Evolutionary conservation across 2,888 invertebrate genomes (phyloP), one percentile per base, ranked within the genome.

Genomic region (Stenurella melanura): DNA sequence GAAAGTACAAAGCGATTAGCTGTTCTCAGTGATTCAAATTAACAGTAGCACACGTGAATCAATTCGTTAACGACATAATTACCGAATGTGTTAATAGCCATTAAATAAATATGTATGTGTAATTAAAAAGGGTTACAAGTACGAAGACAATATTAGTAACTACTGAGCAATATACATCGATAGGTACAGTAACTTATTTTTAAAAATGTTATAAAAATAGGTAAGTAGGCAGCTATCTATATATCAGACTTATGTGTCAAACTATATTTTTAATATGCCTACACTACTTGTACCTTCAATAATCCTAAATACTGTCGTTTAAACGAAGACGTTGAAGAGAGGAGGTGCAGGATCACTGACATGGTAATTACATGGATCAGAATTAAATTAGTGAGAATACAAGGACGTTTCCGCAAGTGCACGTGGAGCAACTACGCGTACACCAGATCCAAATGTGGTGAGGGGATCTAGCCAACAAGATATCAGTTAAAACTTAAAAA

Each of bases 181-280:
- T 34, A 34, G 30, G 30, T 34, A 34, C 30, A 50, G 15, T 50
- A 50, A 50, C n/a, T 50, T 50, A 50, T 50, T 50, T 50, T 50
- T 50, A 50, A 50, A 50, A 50, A 50, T 50, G 50, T 50, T 50
- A 42, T 50, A 50, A 4, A 50, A 50, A 50, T 50, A 50, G 50
- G 50, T 50, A 50, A n/a, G 50, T 50, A 50, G 15, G 50, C 1
- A 50, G 50, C 50, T 50, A 50, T 42, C 42, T 42, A 42, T 15
- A 42, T n/a, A 50, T 50, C n/a, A 50, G n/a, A n/a, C 50, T 50
- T n/a, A n/a, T 50, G 50, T 50, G n/a, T n/a, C 15, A 50, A 50
- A 50, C n/a, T 50, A 50, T n/a, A 50, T 50, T 50, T n/a, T 50
- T 50, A 50, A n/a, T 50, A 50, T n/a, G n/a, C 12, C 4, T n/a